A percentile compares a stretch with the other conserved stretches of the same genome.
Evolutionary conservation across 2,797 vertebrate genomes (phyloP).

Genomic region (Rhinatrema bivittatum): DNA sequence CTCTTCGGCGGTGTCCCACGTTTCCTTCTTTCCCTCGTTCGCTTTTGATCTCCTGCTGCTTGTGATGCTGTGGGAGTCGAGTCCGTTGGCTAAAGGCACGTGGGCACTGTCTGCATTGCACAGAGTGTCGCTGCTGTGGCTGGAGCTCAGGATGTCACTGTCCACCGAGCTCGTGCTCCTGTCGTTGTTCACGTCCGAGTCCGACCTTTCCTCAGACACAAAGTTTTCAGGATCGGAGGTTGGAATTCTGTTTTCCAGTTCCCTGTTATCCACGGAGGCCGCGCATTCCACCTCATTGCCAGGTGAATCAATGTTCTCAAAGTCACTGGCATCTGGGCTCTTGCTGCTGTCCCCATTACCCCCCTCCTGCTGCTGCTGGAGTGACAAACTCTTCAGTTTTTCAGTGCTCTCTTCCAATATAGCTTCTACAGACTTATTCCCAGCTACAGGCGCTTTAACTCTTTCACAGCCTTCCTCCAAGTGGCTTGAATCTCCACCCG

Average conservation of each 20-base stretch:
- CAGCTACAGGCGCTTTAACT: conserved; percentile 59
- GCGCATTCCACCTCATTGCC: conserved; percentile 78
- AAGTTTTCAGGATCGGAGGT: conserved; percentile 78
- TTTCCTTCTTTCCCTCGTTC: conserved; percentile 94
- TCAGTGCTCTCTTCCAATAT: conserved; percentile 96
- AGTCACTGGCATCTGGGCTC: conserved; percentile 90
- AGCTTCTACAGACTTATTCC: conserved; percentile 86
- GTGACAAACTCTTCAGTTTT: conserved; percentile 89
- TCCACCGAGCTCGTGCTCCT: conserved; percentile 97
- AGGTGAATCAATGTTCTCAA: conserved; percentile 88
- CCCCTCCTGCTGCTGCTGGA: conserved; percentile 77
- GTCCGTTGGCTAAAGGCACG: conserved; percentile 85
- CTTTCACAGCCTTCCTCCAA: conserved; percentile 68
- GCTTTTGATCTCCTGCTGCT: conserved; percentile 95
- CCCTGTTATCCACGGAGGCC: conserved; percentile 75
- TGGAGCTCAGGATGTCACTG: conserved; percentile 97
- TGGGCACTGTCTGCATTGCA: conserved; percentile 89
- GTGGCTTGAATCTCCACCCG: conserved; percentile 49
- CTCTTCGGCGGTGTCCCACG: conserved; percentile 95
- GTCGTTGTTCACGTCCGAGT: conserved; percentile 96
- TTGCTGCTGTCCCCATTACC: conserved; percentile 89
- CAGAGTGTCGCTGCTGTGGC: conserved; percentile 95
- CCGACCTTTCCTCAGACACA: conserved; percentile 84
- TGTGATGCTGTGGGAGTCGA: conserved; percentile 95
- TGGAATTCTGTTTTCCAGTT: conserved; percentile 82